A percentile compares a stretch with the other conserved stretches of the same genome.
Conservation (phyloP, 2,797 vertebrate genomes). For the Lindbergichthys nudifrons region DNA sequence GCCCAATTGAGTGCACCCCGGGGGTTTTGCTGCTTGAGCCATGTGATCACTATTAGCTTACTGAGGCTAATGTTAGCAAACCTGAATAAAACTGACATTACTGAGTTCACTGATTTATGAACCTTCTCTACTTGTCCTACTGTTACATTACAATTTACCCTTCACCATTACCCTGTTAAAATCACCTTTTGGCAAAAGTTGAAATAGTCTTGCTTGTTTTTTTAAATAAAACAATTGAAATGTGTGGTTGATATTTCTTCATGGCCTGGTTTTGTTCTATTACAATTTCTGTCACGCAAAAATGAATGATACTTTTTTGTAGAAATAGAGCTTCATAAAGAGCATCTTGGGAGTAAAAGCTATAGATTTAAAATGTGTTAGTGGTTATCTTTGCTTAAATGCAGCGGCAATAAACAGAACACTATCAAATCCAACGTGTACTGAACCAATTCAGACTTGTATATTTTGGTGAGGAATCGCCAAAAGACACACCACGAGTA, state of each 20-base stretch:
- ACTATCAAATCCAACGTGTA: constrained; percentile 80
- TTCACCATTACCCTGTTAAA: background rate
- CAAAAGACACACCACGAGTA: constrained; percentile 78
- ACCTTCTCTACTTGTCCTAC: background rate
- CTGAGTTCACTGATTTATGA: background rate
- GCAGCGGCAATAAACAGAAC: constrained; percentile 41
- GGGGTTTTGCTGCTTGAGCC: background rate
- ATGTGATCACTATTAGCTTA: background rate
- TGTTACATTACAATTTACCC: background rate
- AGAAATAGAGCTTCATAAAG: constrained; percentile 22
- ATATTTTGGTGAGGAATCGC: constrained; percentile 81
- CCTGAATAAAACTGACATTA: background rate
- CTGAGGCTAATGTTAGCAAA: background rate
- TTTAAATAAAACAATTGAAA: background rate
- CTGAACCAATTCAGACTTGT: constrained; percentile 81
- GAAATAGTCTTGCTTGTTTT: background rate
- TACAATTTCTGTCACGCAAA: background rate
- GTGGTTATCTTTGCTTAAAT: constrained; percentile 38
- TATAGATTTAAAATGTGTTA: constrained; percentile 14
- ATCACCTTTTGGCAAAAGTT: background rate
- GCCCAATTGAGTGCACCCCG: background rate
- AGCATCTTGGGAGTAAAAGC: constrained; percentile 2
- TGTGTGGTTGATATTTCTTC: background rate
- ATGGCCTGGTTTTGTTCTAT: background rate
- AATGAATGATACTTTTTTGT: background rate